Percentiles rank a stretch among this genome's conserved stretches.
Conservation (phyloP, 2,888 invertebrate species). For the Aphrophora alni region DNA sequence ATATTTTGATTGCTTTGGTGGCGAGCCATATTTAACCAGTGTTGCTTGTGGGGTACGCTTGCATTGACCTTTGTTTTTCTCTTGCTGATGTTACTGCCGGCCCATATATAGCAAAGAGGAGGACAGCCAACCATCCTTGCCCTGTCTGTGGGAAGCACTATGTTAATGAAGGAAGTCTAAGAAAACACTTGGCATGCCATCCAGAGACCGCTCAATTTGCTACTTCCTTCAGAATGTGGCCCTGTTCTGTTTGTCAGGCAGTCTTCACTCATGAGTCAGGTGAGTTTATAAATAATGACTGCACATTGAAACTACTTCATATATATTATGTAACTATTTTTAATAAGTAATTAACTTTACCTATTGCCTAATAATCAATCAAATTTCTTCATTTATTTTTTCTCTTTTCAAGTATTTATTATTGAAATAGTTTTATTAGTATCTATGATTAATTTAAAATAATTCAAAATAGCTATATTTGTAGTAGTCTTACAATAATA, state of each 20-base stretch:
- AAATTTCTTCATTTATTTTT: no score
- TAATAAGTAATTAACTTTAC: no score
- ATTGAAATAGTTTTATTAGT: no score
- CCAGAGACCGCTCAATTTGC: constrained; percentile 89
- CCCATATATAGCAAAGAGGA: constrained; percentile 90
- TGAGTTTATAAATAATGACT: constrained; percentile 54
- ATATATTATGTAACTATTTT: no score
- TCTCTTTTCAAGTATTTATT: no score
- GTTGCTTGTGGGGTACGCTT: neutral
- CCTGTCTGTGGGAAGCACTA: constrained; percentile 96
- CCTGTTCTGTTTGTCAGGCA: constrained; percentile 93
- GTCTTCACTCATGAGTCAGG: constrained; percentile 95
- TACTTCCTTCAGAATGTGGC: constrained; percentile 92
- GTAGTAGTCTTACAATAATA: no score
- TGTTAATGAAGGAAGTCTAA: constrained; percentile 90
- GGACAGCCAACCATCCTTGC: constrained; percentile 94
- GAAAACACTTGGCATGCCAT: constrained; percentile 93
- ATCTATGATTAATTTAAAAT: no score
- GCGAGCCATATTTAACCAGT: neutral
- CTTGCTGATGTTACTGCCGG: constrained; percentile 69
- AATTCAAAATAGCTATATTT: no score
- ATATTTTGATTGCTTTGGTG: neutral
- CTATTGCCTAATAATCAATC: no score
- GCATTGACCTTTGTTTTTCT: constrained; percentile 56
- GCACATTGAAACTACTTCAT: no score